Conservation (phyloP, 2,113 vertebrate species). For the Corydoras sp. region DNA sequence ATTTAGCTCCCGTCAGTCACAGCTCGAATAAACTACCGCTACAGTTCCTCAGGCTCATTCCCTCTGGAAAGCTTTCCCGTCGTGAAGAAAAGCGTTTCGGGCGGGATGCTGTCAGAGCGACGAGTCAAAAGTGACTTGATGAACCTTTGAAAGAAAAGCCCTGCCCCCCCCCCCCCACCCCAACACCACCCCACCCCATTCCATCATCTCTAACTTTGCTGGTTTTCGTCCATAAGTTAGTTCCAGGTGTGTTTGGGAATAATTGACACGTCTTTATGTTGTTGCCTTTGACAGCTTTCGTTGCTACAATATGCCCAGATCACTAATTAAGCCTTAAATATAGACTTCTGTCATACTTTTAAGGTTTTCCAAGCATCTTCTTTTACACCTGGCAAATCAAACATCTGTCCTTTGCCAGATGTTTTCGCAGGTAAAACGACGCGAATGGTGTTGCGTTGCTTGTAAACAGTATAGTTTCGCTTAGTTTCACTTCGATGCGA, state of each 20-base stretch:
- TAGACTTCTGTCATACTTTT: background rate
- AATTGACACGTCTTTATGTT: background rate
- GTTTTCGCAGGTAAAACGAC: conserved; percentile 1
- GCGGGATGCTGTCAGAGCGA: conserved; percentile 6
- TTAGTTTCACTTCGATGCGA: background rate
- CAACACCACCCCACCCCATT: too few species aligned
- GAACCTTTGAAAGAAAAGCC: background rate
- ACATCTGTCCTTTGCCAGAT: conserved; percentile 11
- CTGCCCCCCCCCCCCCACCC: too few species aligned
- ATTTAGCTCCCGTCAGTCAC: conserved; percentile 23
- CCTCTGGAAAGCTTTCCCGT: conserved; percentile 18
- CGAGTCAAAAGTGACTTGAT: background rate
- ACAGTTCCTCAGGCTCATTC: conserved; percentile 20
- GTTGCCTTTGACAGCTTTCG: conserved; percentile 10
- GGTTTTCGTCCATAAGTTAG: too few species aligned
- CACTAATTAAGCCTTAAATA: conserved; percentile 31
- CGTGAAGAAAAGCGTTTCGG: conserved; percentile 27
- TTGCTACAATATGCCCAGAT: conserved; percentile 21
- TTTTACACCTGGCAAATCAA: conserved; percentile 15
- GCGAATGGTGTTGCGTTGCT: background rate
- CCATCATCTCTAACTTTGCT: too few species aligned
- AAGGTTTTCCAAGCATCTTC: conserved; percentile 20
- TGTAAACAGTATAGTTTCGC: background rate
- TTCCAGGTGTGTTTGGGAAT: too few species aligned
- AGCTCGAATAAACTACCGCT: conserved; percentile 1